phyloP scores from a whole-genome alignment of 2,797 vertebrate genomes.

The Garrulus glandarius region DNA sequence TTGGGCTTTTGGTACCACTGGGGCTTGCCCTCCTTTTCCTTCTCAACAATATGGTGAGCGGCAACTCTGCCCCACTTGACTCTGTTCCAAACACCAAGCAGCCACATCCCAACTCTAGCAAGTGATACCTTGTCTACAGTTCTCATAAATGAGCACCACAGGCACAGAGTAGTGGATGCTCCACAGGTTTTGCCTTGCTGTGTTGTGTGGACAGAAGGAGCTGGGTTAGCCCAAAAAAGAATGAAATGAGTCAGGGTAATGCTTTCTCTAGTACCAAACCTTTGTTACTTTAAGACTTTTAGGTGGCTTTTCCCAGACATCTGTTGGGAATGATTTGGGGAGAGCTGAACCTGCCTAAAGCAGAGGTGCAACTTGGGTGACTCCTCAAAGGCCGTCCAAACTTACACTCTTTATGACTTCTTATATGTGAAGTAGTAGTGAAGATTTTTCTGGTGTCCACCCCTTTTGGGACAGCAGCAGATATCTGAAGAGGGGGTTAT shows the following conservation, averaged over 20 bases:
- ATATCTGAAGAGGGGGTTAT: background rate
- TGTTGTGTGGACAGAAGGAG: background rate
- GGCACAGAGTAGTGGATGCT: background rate
- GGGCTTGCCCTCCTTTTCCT: background rate
- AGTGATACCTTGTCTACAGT: background rate
- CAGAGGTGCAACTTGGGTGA: background rate
- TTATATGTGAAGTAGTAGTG: background rate
- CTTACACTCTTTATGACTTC: background rate
- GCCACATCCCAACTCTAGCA: background rate
- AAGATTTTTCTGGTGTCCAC: background rate
- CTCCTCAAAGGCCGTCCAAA: background rate
- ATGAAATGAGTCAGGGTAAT: background rate
- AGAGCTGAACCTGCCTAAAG: background rate
- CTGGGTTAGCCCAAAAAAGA: background rate
- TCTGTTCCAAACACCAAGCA: background rate
- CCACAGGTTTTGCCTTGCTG: background rate
- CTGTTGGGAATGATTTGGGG: background rate
- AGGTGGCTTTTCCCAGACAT: background rate
- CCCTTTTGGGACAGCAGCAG: background rate
- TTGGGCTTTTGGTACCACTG: background rate
- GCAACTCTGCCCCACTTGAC: background rate
- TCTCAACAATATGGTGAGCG: background rate
- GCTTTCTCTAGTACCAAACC: background rate
- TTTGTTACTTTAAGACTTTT: background rate
- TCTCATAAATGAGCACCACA: background rate